Conservation (phyloP, 2,113 vertebrate genomes). For the Hemiprocne comata region DNA sequence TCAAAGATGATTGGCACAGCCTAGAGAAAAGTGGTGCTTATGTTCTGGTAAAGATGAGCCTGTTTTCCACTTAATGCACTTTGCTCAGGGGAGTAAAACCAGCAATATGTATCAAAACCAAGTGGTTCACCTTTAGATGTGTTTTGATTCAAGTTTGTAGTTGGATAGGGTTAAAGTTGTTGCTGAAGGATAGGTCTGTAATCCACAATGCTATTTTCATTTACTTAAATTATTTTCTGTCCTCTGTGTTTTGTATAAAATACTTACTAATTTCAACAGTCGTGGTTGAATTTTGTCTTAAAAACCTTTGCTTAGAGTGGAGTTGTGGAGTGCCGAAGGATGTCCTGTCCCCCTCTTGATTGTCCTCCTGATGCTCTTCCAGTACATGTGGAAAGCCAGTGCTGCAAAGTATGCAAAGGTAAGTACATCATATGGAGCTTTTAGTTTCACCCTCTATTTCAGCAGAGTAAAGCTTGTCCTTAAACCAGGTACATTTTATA, state of each 20-base stretch:
- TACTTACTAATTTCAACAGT: neutral
- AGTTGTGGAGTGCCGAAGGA: slow-evolving; percentile 87
- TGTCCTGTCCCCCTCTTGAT: slow-evolving; percentile 86
- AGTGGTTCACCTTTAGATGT: neutral
- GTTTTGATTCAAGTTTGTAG: neutral
- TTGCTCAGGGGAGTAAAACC: neutral
- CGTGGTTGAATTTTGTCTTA: neutral
- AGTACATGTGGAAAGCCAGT: slow-evolving; percentile 83
- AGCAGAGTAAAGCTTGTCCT: neutral
- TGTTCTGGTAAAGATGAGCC: slow-evolving; percentile 33
- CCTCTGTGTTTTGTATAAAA: neutral
- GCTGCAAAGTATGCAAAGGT: slow-evolving; percentile 94
- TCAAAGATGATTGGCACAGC: slow-evolving; percentile 46
- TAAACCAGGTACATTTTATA: rapidly evolving
- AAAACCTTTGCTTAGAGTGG: slow-evolving; percentile 80
- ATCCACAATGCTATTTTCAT: neutral
- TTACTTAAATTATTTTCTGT: neutral
- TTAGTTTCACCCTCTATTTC: rapidly evolving
- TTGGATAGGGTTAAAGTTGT: neutral
- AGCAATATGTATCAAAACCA: neutral
- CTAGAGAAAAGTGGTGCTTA: slow-evolving; percentile 43
- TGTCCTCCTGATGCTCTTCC: slow-evolving; percentile 88
- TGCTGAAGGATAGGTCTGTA: neutral
- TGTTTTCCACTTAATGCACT: slow-evolving; percentile 14
- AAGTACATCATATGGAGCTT: slow-evolving; percentile 56